Evolutionary conservation across 2,113 vertebrate genomes (phyloP).

Genomic region (Noctilio leporinus): DNA sequence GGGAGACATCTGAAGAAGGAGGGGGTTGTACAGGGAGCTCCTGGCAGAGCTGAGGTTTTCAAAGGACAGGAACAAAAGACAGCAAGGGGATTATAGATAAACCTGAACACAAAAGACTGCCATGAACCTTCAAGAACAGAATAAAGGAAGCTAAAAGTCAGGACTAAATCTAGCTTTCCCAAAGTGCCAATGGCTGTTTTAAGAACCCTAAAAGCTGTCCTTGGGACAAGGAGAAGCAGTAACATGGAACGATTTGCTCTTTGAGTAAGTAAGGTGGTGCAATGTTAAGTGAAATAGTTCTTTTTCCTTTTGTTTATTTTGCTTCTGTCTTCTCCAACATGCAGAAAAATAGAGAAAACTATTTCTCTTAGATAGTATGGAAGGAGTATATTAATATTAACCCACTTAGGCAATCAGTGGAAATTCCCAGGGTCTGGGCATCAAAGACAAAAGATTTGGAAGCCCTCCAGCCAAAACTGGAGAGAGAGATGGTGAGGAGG

Average conservation of each 20-base stretch:
- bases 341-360: neutral
- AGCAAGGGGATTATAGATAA: slow-evolving; percentile 43
- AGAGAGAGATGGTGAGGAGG: neutral
- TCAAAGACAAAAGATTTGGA: neutral
- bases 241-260: neutral
- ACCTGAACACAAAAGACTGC: slow-evolving; percentile 33
- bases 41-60: slow-evolving; percentile 32
- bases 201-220: neutral
- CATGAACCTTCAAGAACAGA: slow-evolving; percentile 23
- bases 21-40: neutral
- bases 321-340: neutral
- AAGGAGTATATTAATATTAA: neutral
- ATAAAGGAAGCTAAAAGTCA: slow-evolving; percentile 39
- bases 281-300: neutral
- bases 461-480: neutral
- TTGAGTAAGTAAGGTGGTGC: neutral
- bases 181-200: neutral
- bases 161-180: neutral
- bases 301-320: slow-evolving; percentile 20
- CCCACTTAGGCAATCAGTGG: neutral
- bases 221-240: neutral
- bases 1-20: slow-evolving; percentile 20
- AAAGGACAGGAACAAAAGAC: slow-evolving; percentile 52
- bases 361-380: neutral
- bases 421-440: neutral